These are phyloP conservation scores for Aethes cnicana DNA, from an alignment of 2,888 invertebrate species.

Conservation along the genomic window DNA sequence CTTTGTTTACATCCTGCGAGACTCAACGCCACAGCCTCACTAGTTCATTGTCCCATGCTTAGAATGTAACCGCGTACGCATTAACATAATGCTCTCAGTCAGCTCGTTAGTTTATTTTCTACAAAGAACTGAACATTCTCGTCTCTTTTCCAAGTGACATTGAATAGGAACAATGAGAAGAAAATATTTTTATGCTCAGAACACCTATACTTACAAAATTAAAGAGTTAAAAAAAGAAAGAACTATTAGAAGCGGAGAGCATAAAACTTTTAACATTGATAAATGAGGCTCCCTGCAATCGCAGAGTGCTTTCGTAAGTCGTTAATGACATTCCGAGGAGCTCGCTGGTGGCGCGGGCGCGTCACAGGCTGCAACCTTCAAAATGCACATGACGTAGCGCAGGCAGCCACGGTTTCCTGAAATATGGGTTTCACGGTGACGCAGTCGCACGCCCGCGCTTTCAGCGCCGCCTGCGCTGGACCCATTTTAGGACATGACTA, in stretches of 20 bases:
- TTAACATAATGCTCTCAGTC: conserved; percentile 2
- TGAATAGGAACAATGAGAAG: background rate
- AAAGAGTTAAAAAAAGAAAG: conserved; percentile 1
- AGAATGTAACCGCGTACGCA: conserved; percentile 18
- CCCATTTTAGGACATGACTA: conserved; percentile 89
- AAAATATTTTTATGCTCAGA: background rate
- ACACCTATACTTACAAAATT: conserved; percentile 4
- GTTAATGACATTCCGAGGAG: conserved; percentile 74
- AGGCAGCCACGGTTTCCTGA: conserved; percentile 69
- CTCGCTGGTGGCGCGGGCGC: conserved; percentile 63
- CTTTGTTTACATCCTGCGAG: conserved; percentile 78
- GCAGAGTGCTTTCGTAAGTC: conserved; percentile 61
- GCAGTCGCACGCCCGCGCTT: conserved; percentile 80
- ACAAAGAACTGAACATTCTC: background rate
- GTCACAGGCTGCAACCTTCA: conserved; percentile 56
- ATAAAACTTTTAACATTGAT: conserved; percentile 35
- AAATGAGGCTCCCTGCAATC: conserved; percentile 47
- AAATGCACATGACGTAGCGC: conserved; percentile 64
- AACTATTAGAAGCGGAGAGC: conserved; percentile 12
- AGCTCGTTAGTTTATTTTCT: background rate
- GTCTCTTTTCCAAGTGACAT: background rate
- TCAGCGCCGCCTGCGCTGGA: conserved; percentile 83
- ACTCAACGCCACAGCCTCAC: conserved; percentile 47
- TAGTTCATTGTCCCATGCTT: conserved; percentile 51
- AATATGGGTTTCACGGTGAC: conserved; percentile 79